Evolutionary conservation across 2,113 vertebrate species (phyloP).

Genomic region (Xiphophorus couchianus): DNA sequence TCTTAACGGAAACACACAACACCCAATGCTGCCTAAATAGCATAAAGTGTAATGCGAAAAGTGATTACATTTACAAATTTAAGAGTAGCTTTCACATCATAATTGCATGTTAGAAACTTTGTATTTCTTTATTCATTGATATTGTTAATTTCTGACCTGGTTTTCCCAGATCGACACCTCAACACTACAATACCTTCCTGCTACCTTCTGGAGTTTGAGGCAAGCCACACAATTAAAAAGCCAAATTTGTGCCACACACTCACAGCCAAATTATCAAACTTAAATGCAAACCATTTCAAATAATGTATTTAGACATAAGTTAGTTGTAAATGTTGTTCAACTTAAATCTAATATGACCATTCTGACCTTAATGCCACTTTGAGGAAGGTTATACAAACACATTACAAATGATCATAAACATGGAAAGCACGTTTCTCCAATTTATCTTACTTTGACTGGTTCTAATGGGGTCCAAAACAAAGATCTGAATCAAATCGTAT

Average conservation of each 20-base stretch:
- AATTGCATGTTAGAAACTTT: background rate
- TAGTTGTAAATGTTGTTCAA: too few relatives aligned
- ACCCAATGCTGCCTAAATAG: background rate
- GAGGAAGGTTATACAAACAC: background rate
- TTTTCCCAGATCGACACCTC: background rate
- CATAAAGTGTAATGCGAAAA: background rate
- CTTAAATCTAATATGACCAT: too few relatives aligned
- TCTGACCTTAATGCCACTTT: too few relatives aligned
- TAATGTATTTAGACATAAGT: too few relatives aligned
- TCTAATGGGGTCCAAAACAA: background rate
- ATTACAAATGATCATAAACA: background rate
- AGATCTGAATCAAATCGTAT: background rate
- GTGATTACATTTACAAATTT: background rate
- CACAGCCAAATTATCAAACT: too few relatives aligned
- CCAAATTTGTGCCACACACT: too few relatives aligned
- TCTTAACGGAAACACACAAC: slow-evolving; percentile 31
- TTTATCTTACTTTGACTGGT: background rate
- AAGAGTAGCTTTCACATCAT: background rate
- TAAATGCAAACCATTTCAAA: too few relatives aligned
- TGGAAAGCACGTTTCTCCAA: background rate
- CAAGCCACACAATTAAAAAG: too few relatives aligned
- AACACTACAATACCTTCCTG: background rate
- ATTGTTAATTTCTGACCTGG: background rate
- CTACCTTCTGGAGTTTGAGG: slow-evolving; percentile 2
- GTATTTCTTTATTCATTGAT: background rate